Conservation (phyloP, 2,797 vertebrate genomes). For the Lepilemur ruficaudatus region DNA sequence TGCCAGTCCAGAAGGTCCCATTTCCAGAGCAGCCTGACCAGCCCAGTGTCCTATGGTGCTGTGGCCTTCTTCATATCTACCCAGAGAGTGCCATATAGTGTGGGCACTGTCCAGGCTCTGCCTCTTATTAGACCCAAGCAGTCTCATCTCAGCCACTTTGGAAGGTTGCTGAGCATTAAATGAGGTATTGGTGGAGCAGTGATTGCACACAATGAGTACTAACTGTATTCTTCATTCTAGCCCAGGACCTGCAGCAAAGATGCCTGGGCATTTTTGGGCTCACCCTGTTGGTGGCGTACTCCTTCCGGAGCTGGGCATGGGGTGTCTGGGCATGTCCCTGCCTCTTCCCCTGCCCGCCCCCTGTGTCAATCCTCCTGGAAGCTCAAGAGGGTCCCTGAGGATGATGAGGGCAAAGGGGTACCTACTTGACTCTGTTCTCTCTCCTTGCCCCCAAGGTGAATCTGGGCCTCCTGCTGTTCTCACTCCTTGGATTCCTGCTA, state of each 20-base stretch:
- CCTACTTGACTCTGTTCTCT: not conserved
- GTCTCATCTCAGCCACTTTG: not conserved
- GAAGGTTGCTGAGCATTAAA: no score
- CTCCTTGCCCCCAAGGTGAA: constrained; percentile 87
- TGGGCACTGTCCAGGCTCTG: not conserved
- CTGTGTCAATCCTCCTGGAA: not conserved
- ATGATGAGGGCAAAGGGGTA: not conserved
- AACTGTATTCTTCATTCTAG: rapidly evolving
- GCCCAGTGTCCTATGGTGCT: not conserved
- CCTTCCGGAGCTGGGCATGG: not conserved
- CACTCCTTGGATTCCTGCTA: constrained; percentile 90
- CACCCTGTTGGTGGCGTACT: not conserved
- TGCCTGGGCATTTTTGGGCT: not conserved
- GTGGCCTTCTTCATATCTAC: not conserved
- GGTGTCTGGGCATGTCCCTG: not conserved
- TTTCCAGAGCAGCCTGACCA: not conserved
- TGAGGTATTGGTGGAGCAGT: not conserved
- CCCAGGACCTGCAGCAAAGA: not conserved
- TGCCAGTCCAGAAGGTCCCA: not conserved
- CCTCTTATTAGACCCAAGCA: not conserved
- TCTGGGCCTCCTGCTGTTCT: constrained; percentile 88
- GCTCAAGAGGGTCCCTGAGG: not conserved
- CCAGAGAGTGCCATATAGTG: rapidly evolving
- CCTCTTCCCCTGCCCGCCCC: not conserved
- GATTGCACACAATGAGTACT: rapidly evolving